phyloP scores from a whole-genome alignment of 2,113 vertebrate species.

The Pionites leucogaster region DNA sequence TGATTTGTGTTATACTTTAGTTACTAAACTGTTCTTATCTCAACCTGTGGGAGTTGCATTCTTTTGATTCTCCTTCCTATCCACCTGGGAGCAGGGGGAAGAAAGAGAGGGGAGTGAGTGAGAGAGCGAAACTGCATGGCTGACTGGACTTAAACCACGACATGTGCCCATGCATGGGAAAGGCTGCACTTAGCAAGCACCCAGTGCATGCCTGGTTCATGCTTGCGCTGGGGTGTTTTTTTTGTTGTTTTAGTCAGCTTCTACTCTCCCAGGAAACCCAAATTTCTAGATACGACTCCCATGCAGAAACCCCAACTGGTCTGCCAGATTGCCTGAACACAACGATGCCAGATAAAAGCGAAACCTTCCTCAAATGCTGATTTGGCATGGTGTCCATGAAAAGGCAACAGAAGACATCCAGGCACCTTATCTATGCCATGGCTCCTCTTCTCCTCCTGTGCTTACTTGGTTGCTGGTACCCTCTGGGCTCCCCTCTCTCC shows the following conservation, averaged over 20 bases:
- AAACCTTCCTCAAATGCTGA: background rate
- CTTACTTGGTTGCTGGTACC: background rate
- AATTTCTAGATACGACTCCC: background rate
- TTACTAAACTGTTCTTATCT: too few species aligned
- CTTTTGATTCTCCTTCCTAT: too few species aligned
- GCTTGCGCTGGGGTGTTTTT: background rate
- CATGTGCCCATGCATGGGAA: fast-evolving
- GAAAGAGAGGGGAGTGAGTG: too few species aligned
- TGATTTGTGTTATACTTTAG: too few species aligned
- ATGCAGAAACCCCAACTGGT: background rate
- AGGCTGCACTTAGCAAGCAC: background rate
- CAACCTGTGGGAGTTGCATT: too few species aligned
- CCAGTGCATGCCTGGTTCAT: background rate
- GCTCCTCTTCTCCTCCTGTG: background rate
- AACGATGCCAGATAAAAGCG: background rate
- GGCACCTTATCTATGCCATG: background rate
- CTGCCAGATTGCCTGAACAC: background rate
- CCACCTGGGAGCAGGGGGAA: too few species aligned
- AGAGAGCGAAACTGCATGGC: too few species aligned
- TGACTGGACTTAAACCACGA: too few species aligned
- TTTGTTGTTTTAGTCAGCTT: background rate
- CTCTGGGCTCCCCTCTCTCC: background rate
- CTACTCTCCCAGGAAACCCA: background rate
- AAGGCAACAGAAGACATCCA: background rate
- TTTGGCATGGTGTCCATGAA: background rate